phyloP scores from a whole-genome alignment of 2,113 vertebrate genomes.

The Hydrolagus affinis region DNA sequence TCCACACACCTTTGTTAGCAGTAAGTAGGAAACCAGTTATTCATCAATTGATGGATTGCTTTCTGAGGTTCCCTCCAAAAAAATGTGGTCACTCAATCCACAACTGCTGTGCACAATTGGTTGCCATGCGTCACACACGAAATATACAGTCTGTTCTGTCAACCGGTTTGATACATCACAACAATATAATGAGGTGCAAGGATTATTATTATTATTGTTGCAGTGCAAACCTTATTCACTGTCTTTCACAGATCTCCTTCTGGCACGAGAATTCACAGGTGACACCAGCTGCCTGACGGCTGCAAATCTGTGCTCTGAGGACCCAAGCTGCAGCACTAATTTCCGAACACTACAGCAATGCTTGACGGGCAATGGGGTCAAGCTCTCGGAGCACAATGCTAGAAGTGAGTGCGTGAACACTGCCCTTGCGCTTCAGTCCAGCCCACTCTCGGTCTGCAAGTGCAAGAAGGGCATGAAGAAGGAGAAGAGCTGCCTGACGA shows the following conservation, averaged over 20 bases:
- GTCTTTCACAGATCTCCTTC: conserved; percentile 43
- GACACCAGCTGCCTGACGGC: conserved; percentile 63
- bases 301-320: conserved; percentile 61
- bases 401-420: conserved; percentile 65
- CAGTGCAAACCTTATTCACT: conserved; percentile 7
- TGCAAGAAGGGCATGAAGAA: conserved; percentile 75
- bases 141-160: too few species aligned
- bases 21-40: too few species aligned
- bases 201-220: background rate
- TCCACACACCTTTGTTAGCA: too few species aligned
- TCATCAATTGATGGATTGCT: too few species aligned
- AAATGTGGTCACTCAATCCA: too few species aligned
- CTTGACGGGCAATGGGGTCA: conserved; percentile 48
- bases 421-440: conserved; percentile 59
- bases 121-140: too few species aligned
- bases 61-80: too few species aligned
- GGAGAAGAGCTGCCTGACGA: conserved; percentile 69
- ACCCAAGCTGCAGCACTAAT: conserved; percentile 59
- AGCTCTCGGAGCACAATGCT: conserved; percentile 46
- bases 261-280: conserved; percentile 38
- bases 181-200: too few species aligned
- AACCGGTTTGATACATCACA: too few species aligned
- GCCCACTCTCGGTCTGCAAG: conserved; percentile 69
- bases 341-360: conserved; percentile 70
- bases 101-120: too few species aligned